Base-by-base conservation (phyloP, 2,888 invertebrate genomes). In the Ectemnius lituratus region DNA sequence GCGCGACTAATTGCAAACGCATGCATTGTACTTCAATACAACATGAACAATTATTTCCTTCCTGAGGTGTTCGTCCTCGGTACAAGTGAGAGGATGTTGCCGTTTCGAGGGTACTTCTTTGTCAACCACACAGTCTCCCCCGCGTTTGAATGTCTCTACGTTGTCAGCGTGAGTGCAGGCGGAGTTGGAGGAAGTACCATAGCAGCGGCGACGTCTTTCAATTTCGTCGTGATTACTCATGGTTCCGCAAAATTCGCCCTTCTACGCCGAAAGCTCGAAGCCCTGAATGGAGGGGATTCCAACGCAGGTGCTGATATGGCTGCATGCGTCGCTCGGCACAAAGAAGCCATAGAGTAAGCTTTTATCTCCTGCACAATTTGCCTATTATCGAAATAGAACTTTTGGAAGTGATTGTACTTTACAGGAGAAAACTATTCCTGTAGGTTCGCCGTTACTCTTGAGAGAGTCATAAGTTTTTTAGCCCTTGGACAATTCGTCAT, bases 401-500 rank as follows among this genome's bases (percentile, higher is more conserved):
- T 52, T 16, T 52, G 16, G 52, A 52, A 52, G 5, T 52, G 52
- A 16, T 52, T n/a, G 52, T 16, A 52, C 52, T 52, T 11, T 37
- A 14, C 28, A 27, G 4, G 28, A 46, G 18, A 28, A 60, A 37
- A 47, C 58, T 64, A 59, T 20, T 4, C 59, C 65, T 61, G n/a
- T 64, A 89, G 90, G 62, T 89, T 83, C 74, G 88, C 89, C 1
- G 87, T 89, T 37, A 75, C 80, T 20, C 73, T 88, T 16, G 90
- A 89, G 58, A 77, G 79, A 28, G 77, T 86, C 23, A 85, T 89
- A 66, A 89, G 86, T 64, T 52, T 87, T 6, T 68, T 89, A 56
- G 87, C 85, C n/a, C 80, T 90, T 37, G 86, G 83, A 6, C 90
- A 90, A 68, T 88, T 88, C 69, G 45, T 89, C 6, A 78, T 87